These are phyloP conservation scores for Solen grandis DNA, from an alignment of 1,140 invertebrate species.

Conservation along the genomic window DNA sequence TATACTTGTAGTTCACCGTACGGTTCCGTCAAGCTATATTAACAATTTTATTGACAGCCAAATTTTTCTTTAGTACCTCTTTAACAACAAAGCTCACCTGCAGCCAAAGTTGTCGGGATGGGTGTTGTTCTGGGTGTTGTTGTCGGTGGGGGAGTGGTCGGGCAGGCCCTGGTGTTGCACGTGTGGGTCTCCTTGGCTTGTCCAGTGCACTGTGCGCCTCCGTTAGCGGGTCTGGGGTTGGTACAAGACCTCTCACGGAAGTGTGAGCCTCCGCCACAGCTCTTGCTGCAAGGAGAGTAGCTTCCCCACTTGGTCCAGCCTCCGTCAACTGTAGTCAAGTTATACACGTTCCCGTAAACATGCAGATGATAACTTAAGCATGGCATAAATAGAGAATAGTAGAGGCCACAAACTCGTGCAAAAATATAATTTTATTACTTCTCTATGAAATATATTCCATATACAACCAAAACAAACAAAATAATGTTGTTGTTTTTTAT, in stretches of 20 bases:
- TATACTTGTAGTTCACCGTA: no score
- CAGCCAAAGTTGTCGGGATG: constrained; percentile 22
- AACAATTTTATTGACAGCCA: no score
- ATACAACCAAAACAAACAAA: no score
- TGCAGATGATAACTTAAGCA: background rate
- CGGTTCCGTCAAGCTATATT: no score
- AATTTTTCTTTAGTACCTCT: no score
- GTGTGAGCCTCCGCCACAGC: constrained; percentile 92
- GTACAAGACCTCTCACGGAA: constrained; percentile 83
- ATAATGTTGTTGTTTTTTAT: no score
- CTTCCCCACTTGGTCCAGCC: constrained; percentile 82
- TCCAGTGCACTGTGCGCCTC: constrained; percentile 73
- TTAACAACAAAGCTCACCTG: constrained; percentile 61
- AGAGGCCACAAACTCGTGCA: background rate
- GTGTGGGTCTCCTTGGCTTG: constrained; percentile 85
- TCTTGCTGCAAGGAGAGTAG: constrained; percentile 94
- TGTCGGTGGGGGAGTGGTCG: constrained; percentile 60
- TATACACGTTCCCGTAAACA: background rate
- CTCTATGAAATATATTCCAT: no score
- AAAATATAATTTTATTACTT: background rate
- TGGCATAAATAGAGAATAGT: background rate
- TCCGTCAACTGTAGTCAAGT: constrained; percentile 67
- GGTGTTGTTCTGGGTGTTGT: constrained; percentile 56
- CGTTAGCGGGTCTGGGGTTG: constrained; percentile 69
- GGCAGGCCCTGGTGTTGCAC: constrained; percentile 87